A percentile compares a stretch with the other conserved stretches of the same genome.
Evolutionary conservation across 2,113 vertebrate genomes (phyloP).

Genomic region (Archilochus colubris): DNA sequence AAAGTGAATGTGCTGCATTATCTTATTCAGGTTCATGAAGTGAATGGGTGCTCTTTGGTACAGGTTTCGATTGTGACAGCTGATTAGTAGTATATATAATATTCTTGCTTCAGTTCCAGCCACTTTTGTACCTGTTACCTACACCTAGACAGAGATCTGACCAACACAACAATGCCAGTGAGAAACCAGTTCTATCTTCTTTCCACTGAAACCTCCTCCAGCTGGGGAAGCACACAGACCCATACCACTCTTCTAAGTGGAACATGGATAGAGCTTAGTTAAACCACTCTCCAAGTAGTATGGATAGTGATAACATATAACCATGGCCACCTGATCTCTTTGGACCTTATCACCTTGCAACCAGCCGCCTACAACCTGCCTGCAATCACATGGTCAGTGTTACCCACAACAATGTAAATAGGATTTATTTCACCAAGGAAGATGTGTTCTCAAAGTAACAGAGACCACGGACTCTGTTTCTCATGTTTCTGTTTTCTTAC

Average conservation of each 20-base stretch:
- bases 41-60: not conserved
- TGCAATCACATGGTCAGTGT: fast-evolving
- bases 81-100: not conserved
- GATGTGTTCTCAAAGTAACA: not conserved
- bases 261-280: not conserved
- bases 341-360: not conserved
- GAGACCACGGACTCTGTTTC: not conserved
- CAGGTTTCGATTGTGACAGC: not conserved
- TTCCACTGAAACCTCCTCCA: not conserved
- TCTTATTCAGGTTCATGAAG: not conserved
- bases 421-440: not conserved
- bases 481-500: not conserved
- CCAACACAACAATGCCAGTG: no score
- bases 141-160: not conserved
- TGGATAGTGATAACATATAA: not conserved
- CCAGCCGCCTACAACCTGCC: not conserved
- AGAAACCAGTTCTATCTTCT: not conserved
- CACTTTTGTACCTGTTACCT: not conserved
- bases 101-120: not conserved
- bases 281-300: not conserved
- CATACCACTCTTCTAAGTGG: not conserved
- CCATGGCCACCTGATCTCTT: not conserved
- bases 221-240: not conserved
- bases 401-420: not conserved
- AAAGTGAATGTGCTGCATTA: not conserved